These are phyloP conservation scores for Phortica okadai DNA, from an alignment of 2,888 invertebrate species.

Conservation along the genomic window DNA sequence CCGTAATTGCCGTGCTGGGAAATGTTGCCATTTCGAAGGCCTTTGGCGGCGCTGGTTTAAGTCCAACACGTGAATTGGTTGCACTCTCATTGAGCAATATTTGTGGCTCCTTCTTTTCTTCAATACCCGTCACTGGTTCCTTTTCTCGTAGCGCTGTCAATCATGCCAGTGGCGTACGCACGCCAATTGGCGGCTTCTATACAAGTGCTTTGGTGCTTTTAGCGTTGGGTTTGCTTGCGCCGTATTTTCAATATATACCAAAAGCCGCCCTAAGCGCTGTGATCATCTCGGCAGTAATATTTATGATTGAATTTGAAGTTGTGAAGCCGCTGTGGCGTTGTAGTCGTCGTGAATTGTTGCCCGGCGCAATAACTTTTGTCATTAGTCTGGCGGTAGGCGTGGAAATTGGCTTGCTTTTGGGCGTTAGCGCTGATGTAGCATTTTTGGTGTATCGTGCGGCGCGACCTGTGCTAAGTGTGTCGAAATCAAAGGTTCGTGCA, in stretches of 20 bases:
- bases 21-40: conserved; percentile 97
- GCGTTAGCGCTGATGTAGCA: conserved; percentile 87
- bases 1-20: conserved; percentile 92
- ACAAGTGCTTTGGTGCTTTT: conserved; percentile 89
- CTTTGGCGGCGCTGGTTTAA: conserved; percentile 89
- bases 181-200: conserved; percentile 90
- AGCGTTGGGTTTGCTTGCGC: conserved; percentile 90
- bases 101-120: conserved; percentile 90
- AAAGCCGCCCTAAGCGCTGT: conserved; percentile 93
- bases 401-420: conserved; percentile 90
- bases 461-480: conserved; percentile 85
- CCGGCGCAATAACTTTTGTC: conserved; percentile 90
- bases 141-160: conserved; percentile 95
- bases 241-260: conserved; percentile 92
- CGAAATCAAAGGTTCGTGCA: conserved; percentile 80
- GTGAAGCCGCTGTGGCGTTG: conserved; percentile 91
- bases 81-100: conserved; percentile 91
- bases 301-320: conserved; percentile 95
- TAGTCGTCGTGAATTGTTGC: conserved; percentile 85
- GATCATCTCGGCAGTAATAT: conserved; percentile 95
- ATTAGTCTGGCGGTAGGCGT: conserved; percentile 89
- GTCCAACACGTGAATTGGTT: conserved; percentile 92
- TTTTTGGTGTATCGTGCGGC: conserved; percentile 89
- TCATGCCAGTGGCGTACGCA: conserved; percentile 94
- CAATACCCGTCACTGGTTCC: conserved; percentile 94